Base-by-base conservation (phyloP, 1,140 invertebrate species). In the Coelopa frigida region DNA sequence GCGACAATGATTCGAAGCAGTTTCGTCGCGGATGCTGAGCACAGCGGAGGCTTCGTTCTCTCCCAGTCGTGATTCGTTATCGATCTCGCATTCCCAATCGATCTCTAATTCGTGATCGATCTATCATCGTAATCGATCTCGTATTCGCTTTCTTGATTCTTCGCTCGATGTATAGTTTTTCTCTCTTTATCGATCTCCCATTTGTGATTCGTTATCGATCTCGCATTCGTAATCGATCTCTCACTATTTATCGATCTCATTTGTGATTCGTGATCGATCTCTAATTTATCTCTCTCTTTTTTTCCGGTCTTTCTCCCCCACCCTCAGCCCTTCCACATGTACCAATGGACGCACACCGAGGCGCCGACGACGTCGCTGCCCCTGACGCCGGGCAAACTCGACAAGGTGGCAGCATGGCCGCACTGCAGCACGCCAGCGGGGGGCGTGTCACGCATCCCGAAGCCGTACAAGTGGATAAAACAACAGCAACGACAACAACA, bases 271-370 rank as follows among this genome's bases (percentile, higher is more conserved):
- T n/a, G n/a, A n/a, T n/a, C n/a, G n/a, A n/a, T n/a, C n/a, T n/a
- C n/a, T n/a, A n/a, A 21, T 21, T 15, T 2, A 41, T 48, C 37
- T 33, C 44, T 50, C 32, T 53, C 52, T 50, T 54, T 58, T 46
- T 55, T 76, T 79, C 27, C 69, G n/a, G n/a, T n/a, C n/a, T n/a
- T n/a, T n/a, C n/a, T n/a, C n/a, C n/a, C n/a, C n/a, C n/a, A n/a
- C n/a, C n/a, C n/a, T n/a, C n/a, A 93, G 89, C 81, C 85, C 42
- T 85, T 88, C 65, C 75, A 87, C 55, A 88, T 89, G 81, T 92
- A 93, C 68, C 88, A 84, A 61, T 92, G 89, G 89, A 79, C 83
- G 18, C 82, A 89, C 60, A 83, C 83, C 39, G 85, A 90, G 63
- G 68, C 75, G 20, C 77, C 80, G 23, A 68, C 74, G n/a, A 73